These are phyloP conservation scores for Mellilla xanthometata DNA, from an alignment of 2,888 invertebrate species.

Conservation along the genomic window DNA sequence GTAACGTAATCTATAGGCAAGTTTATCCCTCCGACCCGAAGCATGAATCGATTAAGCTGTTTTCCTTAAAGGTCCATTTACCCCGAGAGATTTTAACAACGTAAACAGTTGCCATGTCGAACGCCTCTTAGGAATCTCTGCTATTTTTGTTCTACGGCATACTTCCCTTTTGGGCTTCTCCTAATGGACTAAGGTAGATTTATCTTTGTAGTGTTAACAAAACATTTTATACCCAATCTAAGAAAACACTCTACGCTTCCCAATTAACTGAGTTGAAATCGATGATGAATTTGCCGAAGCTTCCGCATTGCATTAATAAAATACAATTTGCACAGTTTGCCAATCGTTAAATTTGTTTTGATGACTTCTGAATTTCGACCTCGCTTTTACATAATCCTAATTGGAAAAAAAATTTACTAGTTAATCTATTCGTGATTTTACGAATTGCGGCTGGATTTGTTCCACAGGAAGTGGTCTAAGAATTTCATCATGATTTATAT, in stretches of 20 bases:
- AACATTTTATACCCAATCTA: background rate
- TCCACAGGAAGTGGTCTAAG: background rate
- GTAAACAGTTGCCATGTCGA: conserved; percentile 44
- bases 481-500: conserved; percentile 5
- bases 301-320: background rate
- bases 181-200: conserved; percentile 3
- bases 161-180: conserved; percentile 4
- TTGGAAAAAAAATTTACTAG: background rate
- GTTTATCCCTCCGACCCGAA: conserved; percentile 24
- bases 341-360: conserved; percentile 9
- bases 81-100: conserved; percentile 46
- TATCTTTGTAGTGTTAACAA: background rate
- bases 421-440: background rate
- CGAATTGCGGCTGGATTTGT: background rate
- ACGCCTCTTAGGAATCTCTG: conserved; percentile 38
- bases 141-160: conserved; percentile 23
- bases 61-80: conserved; percentile 58
- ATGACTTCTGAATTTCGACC: conserved; percentile 6
- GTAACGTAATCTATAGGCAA: conserved; percentile 33
- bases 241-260: no score
- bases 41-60: conserved; percentile 53
- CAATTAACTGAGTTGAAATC: no score
- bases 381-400: conserved; percentile 2
- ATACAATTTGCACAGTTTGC: conserved; percentile 3
- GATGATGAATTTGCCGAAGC: no score